A percentile compares a stretch with the other conserved stretches of the same genome.
Evolutionary conservation across 2,113 vertebrate genomes (phyloP).

Genomic region (Mesoclemmys tuberculata): DNA sequence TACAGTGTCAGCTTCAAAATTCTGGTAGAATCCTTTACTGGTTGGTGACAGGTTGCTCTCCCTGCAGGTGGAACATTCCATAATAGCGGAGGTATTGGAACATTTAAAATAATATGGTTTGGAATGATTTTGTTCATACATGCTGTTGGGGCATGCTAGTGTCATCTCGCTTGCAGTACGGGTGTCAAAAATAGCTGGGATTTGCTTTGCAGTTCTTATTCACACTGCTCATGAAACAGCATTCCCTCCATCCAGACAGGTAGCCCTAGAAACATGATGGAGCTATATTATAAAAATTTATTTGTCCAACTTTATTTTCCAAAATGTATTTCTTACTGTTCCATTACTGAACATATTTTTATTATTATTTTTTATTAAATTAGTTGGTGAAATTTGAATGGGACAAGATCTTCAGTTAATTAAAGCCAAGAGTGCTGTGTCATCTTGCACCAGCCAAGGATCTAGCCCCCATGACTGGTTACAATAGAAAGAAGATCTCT

Average conservation of each 20-base stretch:
- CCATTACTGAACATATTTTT: neutral
- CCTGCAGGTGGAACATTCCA: neutral
- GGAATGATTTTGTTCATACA: neutral
- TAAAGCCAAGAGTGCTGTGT: neutral
- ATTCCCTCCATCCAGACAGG: neutral
- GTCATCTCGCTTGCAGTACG: neutral
- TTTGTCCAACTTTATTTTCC: neutral
- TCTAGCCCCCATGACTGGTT: neutral
- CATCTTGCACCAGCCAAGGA: conserved; percentile 8
- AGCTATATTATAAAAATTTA: neutral
- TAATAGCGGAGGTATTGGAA: neutral
- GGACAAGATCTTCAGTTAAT: conserved; percentile 13
- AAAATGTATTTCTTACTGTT: neutral
- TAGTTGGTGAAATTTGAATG: neutral
- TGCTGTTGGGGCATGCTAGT: neutral
- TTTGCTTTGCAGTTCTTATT: neutral
- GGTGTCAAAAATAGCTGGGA: neutral
- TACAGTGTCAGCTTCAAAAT: neutral
- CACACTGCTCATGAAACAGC: neutral
- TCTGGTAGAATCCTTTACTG: neutral
- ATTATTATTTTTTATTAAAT: conserved; percentile 16
- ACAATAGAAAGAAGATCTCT: neutral
- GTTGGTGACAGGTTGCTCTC: neutral
- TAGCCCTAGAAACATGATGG: neutral
- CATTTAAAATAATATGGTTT: neutral